phyloP scores from a whole-genome alignment of 2,888 invertebrate species.

The Sinohyriopsis cumingii region DNA sequence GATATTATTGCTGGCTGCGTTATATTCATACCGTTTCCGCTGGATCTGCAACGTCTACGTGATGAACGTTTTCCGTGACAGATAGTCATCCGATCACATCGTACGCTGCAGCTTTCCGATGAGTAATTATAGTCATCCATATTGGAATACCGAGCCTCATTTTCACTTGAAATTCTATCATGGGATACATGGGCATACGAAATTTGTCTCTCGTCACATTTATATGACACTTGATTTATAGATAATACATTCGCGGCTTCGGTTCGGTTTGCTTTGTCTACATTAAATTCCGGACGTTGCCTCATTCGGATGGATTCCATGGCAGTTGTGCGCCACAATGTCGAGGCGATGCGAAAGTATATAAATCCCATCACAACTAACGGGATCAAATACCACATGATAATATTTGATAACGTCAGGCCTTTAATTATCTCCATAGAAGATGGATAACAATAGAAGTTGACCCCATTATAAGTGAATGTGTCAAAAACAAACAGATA shows the following conservation, averaged over 20 bases:
- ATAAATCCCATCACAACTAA: slow-evolving; percentile 82
- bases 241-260: not conserved
- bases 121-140: too few species aligned
- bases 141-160: not conserved
- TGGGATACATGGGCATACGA: too few species aligned
- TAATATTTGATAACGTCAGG: slow-evolving; percentile 80
- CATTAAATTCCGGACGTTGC: slow-evolving; percentile 4
- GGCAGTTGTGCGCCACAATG: slow-evolving; percentile 80
- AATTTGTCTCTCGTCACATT: too few species aligned
- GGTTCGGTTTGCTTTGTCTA: slow-evolving; percentile 3
- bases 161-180: not conserved
- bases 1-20: slow-evolving; percentile 1
- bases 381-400: slow-evolving; percentile 87
- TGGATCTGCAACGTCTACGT: not conserved
- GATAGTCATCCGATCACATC: too few species aligned
- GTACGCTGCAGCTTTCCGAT: too few species aligned
- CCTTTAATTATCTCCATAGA: slow-evolving; percentile 31
- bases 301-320: slow-evolving; percentile 19
- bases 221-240: too few species aligned
- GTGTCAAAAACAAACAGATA: slow-evolving; percentile 89
- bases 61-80: not conserved
- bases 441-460: slow-evolving; percentile 25
- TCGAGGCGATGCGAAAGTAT: slow-evolving; percentile 88
- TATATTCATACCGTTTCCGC: not conserved
- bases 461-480: slow-evolving; percentile 73